A percentile compares a stretch with the other conserved stretches of the same genome.
Conservation (phyloP, 2,888 invertebrate genomes). For the Rhagonycha fulva region DNA sequence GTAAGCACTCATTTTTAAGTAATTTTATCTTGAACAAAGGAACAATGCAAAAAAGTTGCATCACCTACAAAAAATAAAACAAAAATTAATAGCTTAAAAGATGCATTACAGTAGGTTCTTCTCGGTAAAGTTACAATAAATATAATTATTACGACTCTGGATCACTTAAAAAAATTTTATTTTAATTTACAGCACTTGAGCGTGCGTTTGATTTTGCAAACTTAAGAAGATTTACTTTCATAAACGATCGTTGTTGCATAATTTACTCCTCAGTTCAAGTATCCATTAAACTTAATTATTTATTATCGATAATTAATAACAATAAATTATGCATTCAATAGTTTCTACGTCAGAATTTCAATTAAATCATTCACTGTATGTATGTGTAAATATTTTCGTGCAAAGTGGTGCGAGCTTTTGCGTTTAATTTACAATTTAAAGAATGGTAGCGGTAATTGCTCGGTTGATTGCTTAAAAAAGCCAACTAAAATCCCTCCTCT, state of each 20-base stretch:
- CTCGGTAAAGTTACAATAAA: background rate
- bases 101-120: background rate
- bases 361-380: background rate
- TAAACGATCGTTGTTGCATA: background rate
- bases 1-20: background rate
- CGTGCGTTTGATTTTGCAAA: background rate
- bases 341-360: background rate
- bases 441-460: background rate
- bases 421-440: background rate
- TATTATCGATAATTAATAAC: background rate
- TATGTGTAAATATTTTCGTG: background rate
- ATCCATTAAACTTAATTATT: background rate
- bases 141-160: background rate
- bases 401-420: background rate
- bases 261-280: background rate
- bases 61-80: background rate
- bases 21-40: background rate
- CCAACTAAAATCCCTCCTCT: slow-evolving; percentile 15
- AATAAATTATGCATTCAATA: background rate
- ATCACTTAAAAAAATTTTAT: background rate
- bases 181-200: background rate
- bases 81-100: background rate
- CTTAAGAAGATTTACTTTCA: background rate
- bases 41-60: background rate
- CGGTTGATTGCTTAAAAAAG: slow-evolving; percentile 1